Evolutionary conservation across 2,113 vertebrate species (phyloP).

Genomic region (Tiliqua scincoides): DNA sequence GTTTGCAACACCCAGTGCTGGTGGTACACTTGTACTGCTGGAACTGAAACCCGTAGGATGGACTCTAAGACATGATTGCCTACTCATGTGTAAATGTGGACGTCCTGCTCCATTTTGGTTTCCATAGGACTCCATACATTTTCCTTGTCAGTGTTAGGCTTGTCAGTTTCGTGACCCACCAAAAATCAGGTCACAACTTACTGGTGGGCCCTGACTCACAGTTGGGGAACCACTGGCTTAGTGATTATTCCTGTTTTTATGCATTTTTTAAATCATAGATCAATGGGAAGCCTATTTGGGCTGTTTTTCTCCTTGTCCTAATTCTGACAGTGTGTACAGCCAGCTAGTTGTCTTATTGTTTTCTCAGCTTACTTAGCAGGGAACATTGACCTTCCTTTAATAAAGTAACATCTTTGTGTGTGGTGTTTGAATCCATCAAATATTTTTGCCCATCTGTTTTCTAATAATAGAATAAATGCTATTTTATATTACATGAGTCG

Average conservation of each 20-base stretch:
- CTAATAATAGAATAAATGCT: constrained; percentile 20
- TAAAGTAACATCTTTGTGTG: constrained; percentile 11
- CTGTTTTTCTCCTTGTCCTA: not conserved
- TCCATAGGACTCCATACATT: too few relatives aligned
- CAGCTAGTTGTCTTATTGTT: constrained; percentile 14
- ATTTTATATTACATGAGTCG: constrained; percentile 14
- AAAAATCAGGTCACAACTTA: too few relatives aligned
- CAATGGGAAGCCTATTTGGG: not conserved
- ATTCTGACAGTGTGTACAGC: not conserved
- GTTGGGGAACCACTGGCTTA: too few relatives aligned
- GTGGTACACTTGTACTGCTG: too few relatives aligned
- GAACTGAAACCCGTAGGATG: too few relatives aligned
- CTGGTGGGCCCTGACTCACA: too few relatives aligned
- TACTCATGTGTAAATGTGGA: too few relatives aligned
- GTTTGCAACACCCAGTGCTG: too few relatives aligned
- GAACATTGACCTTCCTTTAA: constrained; percentile 7
- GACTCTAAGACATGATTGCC: too few relatives aligned
- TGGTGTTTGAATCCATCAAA: constrained; percentile 16
- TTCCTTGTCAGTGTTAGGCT: too few relatives aligned
- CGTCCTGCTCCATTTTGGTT: too few relatives aligned
- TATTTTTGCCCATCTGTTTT: constrained; percentile 30
- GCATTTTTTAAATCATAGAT: not conserved
- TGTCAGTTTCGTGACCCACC: too few relatives aligned
- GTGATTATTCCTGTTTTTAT: not conserved
- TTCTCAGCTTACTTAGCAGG: constrained; percentile 57